A percentile compares a stretch with the other conserved stretches of the same genome.
Conservation (phyloP, 1,140 invertebrate genomes). For the Eupeodes corollae region DNA sequence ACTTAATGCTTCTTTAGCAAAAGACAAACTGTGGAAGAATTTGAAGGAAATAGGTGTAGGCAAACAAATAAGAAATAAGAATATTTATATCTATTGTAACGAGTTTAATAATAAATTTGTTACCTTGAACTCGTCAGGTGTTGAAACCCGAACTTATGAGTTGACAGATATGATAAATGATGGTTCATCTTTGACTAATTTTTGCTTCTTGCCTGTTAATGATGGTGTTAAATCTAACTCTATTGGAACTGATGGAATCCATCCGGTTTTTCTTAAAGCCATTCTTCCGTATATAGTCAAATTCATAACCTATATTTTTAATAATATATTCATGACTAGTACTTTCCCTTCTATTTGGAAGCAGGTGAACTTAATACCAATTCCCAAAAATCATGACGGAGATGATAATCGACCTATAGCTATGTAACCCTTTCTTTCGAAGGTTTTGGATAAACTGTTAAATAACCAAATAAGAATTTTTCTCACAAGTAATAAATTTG, state of each 20-base stretch:
- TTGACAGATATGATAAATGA: too few relatives aligned
- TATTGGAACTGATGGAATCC: not conserved
- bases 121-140: not conserved
- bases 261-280: not conserved
- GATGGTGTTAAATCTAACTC: not conserved
- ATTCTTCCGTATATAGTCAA: not conserved
- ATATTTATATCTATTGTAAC: not conserved
- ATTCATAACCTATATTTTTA: not conserved
- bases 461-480: not conserved
- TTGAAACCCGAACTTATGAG: not conserved
- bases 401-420: not conserved
- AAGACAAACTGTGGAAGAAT: not conserved
- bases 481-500: not conserved
- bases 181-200: not conserved
- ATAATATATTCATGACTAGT: not conserved
- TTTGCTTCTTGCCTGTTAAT: not conserved
- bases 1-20: not conserved
- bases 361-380: not conserved
- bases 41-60: not conserved
- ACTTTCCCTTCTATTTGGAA: not conserved
- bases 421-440: not conserved
- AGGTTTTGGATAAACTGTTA: not conserved
- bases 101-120: not conserved
- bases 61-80: not conserved
- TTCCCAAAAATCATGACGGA: not conserved